Evolutionary conservation across 92 coral and sea anemone species (phyloP).

Genomic region (Nematostella vectensis): DNA sequence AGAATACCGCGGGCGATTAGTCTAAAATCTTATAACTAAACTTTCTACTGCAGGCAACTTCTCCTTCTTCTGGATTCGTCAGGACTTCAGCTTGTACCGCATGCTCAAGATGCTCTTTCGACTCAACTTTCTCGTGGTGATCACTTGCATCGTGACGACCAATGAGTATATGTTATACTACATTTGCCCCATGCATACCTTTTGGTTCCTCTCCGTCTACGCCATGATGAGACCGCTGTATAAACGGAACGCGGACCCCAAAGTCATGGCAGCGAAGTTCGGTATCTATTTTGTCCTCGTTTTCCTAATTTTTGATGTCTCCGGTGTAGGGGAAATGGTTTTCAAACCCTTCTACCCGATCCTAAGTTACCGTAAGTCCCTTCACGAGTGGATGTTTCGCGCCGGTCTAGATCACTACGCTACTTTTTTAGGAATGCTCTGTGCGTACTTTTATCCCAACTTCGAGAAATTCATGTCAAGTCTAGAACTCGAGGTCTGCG

Average conservation of each 20-base stretch:
- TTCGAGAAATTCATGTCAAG: conserved; percentile 37
- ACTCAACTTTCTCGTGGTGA: conserved; percentile 62
- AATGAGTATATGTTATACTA: conserved; percentile 86
- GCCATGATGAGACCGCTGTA: conserved; percentile 68
- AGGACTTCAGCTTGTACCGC: conserved; percentile 76
- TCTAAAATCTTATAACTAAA: no score
- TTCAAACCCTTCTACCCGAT: conserved; percentile 52
- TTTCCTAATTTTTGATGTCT: conserved; percentile 59
- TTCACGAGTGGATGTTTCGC: conserved; percentile 88
- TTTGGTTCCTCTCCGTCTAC: conserved; percentile 75
- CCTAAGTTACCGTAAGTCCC: conserved; percentile 44
- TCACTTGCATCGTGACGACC: conserved; percentile 72
- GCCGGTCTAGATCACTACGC: conserved; percentile 85
- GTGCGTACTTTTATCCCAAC: conserved; percentile 70
- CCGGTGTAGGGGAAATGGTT: conserved; percentile 51
- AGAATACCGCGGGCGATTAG: no score
- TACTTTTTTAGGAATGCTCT: conserved; percentile 65
- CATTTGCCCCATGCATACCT: conserved; percentile 90
- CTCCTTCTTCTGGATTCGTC: conserved; percentile 80
- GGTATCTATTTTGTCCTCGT: conserved; percentile 37
- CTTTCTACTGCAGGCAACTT: conserved; percentile 70
- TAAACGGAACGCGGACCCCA: conserved; percentile 64
- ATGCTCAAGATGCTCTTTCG: conserved; percentile 80
- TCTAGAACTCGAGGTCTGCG: conserved; percentile 23
- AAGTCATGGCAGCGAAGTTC: conserved; percentile 64